Evolutionary conservation across 2,113 vertebrate genomes (phyloP).

Genomic region (Xenopus tropicalis): DNA sequence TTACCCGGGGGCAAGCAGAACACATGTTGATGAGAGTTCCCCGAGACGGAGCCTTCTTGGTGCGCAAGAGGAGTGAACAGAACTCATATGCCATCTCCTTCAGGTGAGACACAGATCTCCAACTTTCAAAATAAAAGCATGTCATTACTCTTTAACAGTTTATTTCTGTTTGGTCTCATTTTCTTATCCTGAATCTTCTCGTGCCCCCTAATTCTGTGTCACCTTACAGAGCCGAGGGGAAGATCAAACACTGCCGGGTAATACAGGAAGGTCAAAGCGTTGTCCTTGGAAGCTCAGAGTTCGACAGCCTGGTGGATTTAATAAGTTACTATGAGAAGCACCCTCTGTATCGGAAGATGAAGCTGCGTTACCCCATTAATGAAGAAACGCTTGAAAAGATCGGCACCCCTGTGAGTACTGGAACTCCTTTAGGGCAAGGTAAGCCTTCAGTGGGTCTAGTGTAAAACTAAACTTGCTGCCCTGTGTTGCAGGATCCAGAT

Average conservation of each 20-base stretch:
- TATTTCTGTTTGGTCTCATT: background rate
- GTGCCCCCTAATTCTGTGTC: background rate
- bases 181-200: background rate
- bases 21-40: slow-evolving; percentile 98
- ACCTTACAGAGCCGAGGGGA: slow-evolving; percentile 83
- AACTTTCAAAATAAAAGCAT: background rate
- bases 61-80: slow-evolving; percentile 87
- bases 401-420: slow-evolving; percentile 84
- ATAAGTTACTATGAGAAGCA: slow-evolving; percentile 97
- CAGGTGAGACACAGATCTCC: slow-evolving; percentile 64
- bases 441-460: background rate
- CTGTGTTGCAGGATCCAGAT: slow-evolving; percentile 81
- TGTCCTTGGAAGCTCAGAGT: slow-evolving; percentile 91
- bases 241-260: slow-evolving; percentile 97
- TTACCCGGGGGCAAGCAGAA: slow-evolving; percentile 87
- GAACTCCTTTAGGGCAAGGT: fast-evolving
- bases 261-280: slow-evolving; percentile 93
- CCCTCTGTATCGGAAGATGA: slow-evolving; percentile 97
- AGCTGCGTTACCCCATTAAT: slow-evolving; percentile 95
- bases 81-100: slow-evolving; percentile 97
- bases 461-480: background rate
- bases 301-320: slow-evolving; percentile 93
- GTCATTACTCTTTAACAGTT: background rate
- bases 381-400: slow-evolving; percentile 98
- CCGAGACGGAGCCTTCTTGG: slow-evolving; percentile 91